Evolutionary conservation across 2,888 invertebrate species (phyloP).

Genomic region (Caenorhabditis doughertyi): DNA sequence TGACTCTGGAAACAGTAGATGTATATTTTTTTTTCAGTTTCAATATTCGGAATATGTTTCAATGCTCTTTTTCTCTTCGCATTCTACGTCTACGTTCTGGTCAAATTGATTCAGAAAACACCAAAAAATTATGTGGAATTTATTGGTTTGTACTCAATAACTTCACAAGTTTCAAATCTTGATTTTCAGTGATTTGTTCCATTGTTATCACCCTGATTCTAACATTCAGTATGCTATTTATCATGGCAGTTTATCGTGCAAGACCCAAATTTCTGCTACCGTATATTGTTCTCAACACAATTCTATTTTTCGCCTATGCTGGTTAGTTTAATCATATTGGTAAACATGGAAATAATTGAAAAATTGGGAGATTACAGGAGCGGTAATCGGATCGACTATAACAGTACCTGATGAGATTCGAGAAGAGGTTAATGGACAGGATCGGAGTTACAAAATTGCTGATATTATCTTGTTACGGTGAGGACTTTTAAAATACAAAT

Average conservation of each 20-base stretch:
- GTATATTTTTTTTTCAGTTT: conserved; percentile 47
- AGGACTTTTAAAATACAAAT: background rate
- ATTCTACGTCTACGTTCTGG: conserved; percentile 52
- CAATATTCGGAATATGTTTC: conserved; percentile 63
- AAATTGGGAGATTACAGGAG: conserved; percentile 47
- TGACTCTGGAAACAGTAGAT: background rate
- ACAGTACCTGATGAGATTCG: conserved; percentile 64
- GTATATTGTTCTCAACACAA: conserved; percentile 59
- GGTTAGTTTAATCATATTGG: conserved; percentile 46
- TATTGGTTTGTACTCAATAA: too few relatives aligned
- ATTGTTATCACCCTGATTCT: conserved; percentile 48
- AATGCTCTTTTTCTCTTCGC: conserved; percentile 54
- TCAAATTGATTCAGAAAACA: conserved; percentile 52
- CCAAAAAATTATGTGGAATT: conserved; percentile 55
- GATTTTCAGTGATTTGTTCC: conserved; percentile 54
- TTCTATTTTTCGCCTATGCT: conserved; percentile 65
- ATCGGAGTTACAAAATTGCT: conserved; percentile 57
- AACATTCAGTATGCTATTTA: conserved; percentile 52
- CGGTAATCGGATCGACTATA: conserved; percentile 59
- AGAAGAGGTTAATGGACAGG: conserved; percentile 63
- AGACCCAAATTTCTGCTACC: conserved; percentile 56
- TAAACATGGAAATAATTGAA: conserved; percentile 18
- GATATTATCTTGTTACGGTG: conserved; percentile 62
- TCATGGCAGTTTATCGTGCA: conserved; percentile 56
- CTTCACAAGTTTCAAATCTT: background rate